These are phyloP conservation scores for Linnaemya tessellans DNA, from an alignment of 2,888 invertebrate species.

Conservation along the genomic window DNA sequence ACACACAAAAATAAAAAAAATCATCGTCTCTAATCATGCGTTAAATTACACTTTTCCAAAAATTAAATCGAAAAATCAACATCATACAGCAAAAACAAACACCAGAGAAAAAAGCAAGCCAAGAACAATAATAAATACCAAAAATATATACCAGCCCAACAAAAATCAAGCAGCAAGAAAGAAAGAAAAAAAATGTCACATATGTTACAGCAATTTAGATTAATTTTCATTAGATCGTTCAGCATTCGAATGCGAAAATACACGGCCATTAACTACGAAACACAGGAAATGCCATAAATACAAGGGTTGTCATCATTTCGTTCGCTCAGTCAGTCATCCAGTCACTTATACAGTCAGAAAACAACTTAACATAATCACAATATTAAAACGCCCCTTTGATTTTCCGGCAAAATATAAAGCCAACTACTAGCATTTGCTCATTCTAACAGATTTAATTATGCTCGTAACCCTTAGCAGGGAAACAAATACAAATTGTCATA, in stretches of 20 bases:
- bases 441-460: slow-evolving; percentile 51
- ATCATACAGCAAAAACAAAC: slow-evolving; percentile 52
- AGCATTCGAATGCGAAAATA: slow-evolving; percentile 41
- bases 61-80: slow-evolving; percentile 70
- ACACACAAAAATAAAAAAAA: not conserved
- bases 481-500: slow-evolving; percentile 61
- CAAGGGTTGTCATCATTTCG: slow-evolving; percentile 61
- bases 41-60: slow-evolving; percentile 72
- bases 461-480: slow-evolving; percentile 40
- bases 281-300: not conserved
- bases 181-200: slow-evolving; percentile 76
- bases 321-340: slow-evolving; percentile 38
- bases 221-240: slow-evolving; percentile 73
- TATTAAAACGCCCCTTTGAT: slow-evolving; percentile 70
- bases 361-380: slow-evolving; percentile 62
- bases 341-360: slow-evolving; percentile 26
- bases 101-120: slow-evolving; percentile 12
- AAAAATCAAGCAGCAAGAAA: slow-evolving; percentile 42
- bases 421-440: slow-evolving; percentile 39
- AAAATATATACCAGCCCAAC: slow-evolving; percentile 50
- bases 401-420: slow-evolving; percentile 42
- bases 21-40: slow-evolving; percentile 71
- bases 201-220: slow-evolving; percentile 77
- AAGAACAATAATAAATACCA: slow-evolving; percentile 56
- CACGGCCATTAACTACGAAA: not conserved